A percentile compares a stretch with the other conserved stretches of the same genome.
phyloP scores from a whole-genome alignment of 2,888 invertebrate genomes.

The Notodonta ziczac region DNA sequence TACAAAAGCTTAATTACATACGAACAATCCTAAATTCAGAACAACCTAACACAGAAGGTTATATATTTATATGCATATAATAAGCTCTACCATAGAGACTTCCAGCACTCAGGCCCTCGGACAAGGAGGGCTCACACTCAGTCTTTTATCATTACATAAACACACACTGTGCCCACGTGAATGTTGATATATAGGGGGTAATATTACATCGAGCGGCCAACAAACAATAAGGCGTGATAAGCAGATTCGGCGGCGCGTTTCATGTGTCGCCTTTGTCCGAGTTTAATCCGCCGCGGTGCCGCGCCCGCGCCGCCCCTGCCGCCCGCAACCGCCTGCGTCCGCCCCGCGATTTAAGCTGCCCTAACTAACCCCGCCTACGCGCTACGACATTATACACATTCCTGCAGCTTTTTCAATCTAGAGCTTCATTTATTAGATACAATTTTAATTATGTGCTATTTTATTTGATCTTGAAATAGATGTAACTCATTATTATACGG shows the following conservation, averaged over 20 bases:
- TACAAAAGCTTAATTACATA: too few species aligned
- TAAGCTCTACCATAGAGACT: constrained; percentile 26
- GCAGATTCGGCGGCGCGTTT: constrained; percentile 79
- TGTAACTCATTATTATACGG: background rate
- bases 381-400: constrained; percentile 38
- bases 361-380: constrained; percentile 40
- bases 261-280: constrained; percentile 77
- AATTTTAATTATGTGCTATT: background rate
- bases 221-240: constrained; percentile 79
- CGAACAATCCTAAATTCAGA: too few species aligned
- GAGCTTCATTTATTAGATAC: background rate
- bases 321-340: constrained; percentile 18
- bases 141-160: constrained; percentile 51
- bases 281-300: constrained; percentile 66
- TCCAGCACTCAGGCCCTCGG: constrained; percentile 26
- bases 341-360: constrained; percentile 29
- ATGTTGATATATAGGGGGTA: constrained; percentile 73
- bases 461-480: background rate
- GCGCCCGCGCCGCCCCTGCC: constrained; percentile 24
- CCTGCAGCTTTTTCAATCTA: background rate
- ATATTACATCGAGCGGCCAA: constrained; percentile 67
- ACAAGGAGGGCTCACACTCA: constrained; percentile 32
- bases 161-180: constrained; percentile 58
- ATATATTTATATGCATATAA: constrained; percentile 4
- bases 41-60: too few species aligned